Base-by-base conservation (phyloP, 2,888 invertebrate genomes). In the Drosophila leonis region DNA sequence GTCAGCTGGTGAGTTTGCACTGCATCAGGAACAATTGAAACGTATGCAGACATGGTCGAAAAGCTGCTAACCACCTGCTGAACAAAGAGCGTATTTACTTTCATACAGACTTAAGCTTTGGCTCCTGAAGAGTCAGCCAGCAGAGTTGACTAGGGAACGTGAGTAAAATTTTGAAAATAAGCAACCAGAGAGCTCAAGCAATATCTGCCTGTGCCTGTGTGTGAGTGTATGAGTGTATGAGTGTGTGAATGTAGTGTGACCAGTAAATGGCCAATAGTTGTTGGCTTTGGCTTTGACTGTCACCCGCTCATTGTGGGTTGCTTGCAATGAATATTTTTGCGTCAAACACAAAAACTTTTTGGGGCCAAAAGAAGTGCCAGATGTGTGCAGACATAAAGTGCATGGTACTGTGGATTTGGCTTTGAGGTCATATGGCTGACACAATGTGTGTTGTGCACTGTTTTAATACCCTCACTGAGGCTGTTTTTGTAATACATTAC, bases 271-370 rank as follows among this genome's bases (percentile, higher is more conserved):
- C 75, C 90, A 90, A 88, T 77, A 83, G 69, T 74, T 63, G 73
- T 55, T 69, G 39, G 63, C 48, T 59, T 60, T 62, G 42, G 42
- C 59, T 64, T 46, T 65, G 51, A 18, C 48, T 24, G 44, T 20
- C 57, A 35, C 24, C 54, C 52, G 60, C 33, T 59, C 27, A 15
- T 39, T 51, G 62, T 41, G 63, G 63, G 15, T 57, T 41, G 60
- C 56, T 68, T 64, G 76, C 69, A 68, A 86, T 86, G 90, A 89
- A 86, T 86, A 86, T 86, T 76, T 90, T 90, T 79, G 70, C 82
- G 84, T 87, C 75, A 83, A 74, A 70, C 52, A 72, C 83, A 80
- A 78, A 72, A 85, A 72, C 73, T 73, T 73, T 59, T 35, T 44
- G 48, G 35, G 51, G 20, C 49, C 35, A 55, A 61, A 55, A 29